phyloP scores from a whole-genome alignment of 1,140 invertebrate species.

The Asbolus verrucosus region DNA sequence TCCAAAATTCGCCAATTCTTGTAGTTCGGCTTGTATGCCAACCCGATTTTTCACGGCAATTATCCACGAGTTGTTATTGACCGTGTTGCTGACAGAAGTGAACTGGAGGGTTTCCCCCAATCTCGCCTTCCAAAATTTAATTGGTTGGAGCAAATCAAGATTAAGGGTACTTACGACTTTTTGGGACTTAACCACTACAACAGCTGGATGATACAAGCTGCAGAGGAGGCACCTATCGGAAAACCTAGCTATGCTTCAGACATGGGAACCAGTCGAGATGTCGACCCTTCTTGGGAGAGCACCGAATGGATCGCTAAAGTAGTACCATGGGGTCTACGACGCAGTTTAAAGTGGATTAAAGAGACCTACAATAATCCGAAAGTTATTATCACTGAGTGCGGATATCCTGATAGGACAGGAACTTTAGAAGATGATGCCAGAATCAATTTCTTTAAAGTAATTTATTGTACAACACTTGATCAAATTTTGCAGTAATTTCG shows the following conservation, averaged over 20 bases:
- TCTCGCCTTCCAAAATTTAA: constrained; percentile 75
- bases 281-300: constrained; percentile 3
- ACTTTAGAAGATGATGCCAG: constrained; percentile 48
- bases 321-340: constrained; percentile 54
- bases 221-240: background rate
- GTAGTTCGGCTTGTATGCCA: constrained; percentile 71
- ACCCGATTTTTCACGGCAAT: constrained; percentile 75
- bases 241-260: constrained; percentile 17
- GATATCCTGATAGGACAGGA: constrained; percentile 52
- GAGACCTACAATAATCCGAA: constrained; percentile 28
- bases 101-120: constrained; percentile 68
- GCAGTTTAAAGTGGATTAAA: constrained; percentile 53
- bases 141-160: constrained; percentile 68
- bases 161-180: constrained; percentile 73
- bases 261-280: background rate
- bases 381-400: constrained; percentile 49
- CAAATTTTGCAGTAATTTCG: background rate
- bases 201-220: constrained; percentile 49
- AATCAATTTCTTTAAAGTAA: constrained; percentile 54
- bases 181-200: constrained; percentile 74
- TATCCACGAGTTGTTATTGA: constrained; percentile 73
- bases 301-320: constrained; percentile 28
- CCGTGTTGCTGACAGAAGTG: constrained; percentile 69
- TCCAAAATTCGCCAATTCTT: background rate
- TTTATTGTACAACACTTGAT: background rate